Base-by-base conservation (phyloP, 2,113 vertebrate genomes). In the Cavia porcellus region DNA sequence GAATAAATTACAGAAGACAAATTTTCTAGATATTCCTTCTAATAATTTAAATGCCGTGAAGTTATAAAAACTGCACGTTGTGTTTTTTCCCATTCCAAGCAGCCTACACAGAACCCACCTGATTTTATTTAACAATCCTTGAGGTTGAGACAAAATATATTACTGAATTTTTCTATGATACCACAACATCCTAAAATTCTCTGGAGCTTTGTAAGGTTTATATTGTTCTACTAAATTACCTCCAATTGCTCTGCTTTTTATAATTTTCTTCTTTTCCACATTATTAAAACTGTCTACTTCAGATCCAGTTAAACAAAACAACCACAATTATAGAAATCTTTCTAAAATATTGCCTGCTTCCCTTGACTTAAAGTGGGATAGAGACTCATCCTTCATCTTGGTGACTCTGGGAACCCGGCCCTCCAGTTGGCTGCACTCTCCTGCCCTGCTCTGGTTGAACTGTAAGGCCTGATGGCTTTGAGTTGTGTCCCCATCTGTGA, bases 341-440 rank as follows among this genome's bases (percentile, higher is more conserved):
- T 52, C 80, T 72, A 11, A 91, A 83, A 45, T 11, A 11, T 70
- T 22, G 35, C n/a, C 45, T 35, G n/a, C 32, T 42, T 80, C 52
- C 45, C 85, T 13, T 72, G 52, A 20, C 45, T 55, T 55, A 47
- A 74, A 55, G 20, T 15, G 35, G 47, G 81, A 52, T 15, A 25
- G 32, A 14, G 8, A 84, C 22, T 20, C 5, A 2, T n/a, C 38
- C 55, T 80, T 74, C 47, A n/a, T 74, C 5, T 24, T 30, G 55
- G 3, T 19, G 32, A 64, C 38, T 66, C 38, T 57, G n/a, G 8
- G 12, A 19, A 24, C 15, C 22, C 22, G 9, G 15, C 13, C 22
- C 0, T 59, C 42, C 0, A 0, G 13, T 15, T 0, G 0, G 1
- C 22, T 68, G 19, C 14, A 19, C 62, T 8, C 61, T 47, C 28